Conservation (phyloP, 2,797 vertebrate species). For the Enteromius mattozi region DNA sequence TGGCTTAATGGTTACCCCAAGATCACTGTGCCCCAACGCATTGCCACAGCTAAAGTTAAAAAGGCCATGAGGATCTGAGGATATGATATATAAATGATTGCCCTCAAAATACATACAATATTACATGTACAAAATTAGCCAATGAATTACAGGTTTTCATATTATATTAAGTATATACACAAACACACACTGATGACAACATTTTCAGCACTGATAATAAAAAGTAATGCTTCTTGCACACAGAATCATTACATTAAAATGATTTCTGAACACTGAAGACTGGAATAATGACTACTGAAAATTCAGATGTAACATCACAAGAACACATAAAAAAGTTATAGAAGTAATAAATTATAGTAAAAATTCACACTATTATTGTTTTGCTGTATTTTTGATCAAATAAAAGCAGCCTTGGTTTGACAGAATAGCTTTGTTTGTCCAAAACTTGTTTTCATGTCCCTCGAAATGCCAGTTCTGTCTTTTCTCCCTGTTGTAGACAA, state of each 20-base stretch:
- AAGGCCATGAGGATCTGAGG: not conserved
- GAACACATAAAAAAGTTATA: not conserved
- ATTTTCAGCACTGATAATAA: not conserved
- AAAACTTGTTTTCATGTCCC: not conserved
- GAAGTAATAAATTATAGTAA: no score
- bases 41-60: not conserved
- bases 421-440: constrained; percentile 6
- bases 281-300: not conserved
- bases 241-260: not conserved
- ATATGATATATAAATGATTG: not conserved
- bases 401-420: no score
- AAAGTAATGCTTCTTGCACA: not conserved
- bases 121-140: not conserved
- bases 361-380: not conserved
- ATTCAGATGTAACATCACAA: not conserved
- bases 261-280: not conserved
- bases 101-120: not conserved
- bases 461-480: constrained; percentile 1
- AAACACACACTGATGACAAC: not conserved
- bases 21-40: not conserved
- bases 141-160: not conserved
- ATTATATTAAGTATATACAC: no score
- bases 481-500: not conserved
- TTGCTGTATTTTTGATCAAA: not conserved
- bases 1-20: not conserved